Conservation (phyloP, 2,888 invertebrate genomes). For the Ochropleura plecta region DNA sequence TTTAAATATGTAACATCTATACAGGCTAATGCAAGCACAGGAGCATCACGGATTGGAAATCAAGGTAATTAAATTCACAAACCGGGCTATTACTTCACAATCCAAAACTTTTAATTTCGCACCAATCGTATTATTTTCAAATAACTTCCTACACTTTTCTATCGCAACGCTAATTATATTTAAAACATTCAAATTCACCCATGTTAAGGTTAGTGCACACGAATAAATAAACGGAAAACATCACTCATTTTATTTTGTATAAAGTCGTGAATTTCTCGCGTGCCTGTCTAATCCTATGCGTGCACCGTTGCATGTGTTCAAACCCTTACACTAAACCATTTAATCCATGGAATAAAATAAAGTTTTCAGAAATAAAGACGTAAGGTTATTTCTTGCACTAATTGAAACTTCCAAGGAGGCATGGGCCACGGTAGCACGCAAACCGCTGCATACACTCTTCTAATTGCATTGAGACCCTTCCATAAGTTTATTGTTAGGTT, state of each 20-base stretch:
- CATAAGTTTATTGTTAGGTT: constrained; percentile 24
- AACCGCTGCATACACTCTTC: constrained; percentile 38
- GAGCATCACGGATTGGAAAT: constrained; percentile 2
- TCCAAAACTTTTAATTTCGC: constrained; percentile 28
- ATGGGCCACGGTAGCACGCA: constrained; percentile 46
- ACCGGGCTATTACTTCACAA: neutral
- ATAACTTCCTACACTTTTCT: constrained; percentile 2
- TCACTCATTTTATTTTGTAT: constrained; percentile 23
- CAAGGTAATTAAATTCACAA: constrained; percentile 2
- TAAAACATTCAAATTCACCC: constrained; percentile 4
- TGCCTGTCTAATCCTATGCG: constrained; percentile 37
- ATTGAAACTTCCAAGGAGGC: constrained; percentile 58
- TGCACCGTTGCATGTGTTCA: constrained; percentile 20
- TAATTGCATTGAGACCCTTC: constrained; percentile 48
- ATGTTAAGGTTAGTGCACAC: constrained; percentile 13
- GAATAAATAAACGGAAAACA: constrained; percentile 11
- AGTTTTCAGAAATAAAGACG: constrained; percentile 58
- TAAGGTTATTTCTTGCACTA: constrained; percentile 51
- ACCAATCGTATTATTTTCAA: constrained; percentile 12
- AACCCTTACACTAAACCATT: constrained; percentile 46
- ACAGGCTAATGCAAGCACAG: neutral
- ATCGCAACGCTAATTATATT: neutral
- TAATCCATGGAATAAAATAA: constrained; percentile 44
- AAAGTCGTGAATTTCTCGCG: constrained; percentile 34
- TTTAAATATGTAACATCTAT: neutral